Evolutionary conservation across 2,888 invertebrate genomes (phyloP).

Genomic region (Phrixothrix hirtus): DNA sequence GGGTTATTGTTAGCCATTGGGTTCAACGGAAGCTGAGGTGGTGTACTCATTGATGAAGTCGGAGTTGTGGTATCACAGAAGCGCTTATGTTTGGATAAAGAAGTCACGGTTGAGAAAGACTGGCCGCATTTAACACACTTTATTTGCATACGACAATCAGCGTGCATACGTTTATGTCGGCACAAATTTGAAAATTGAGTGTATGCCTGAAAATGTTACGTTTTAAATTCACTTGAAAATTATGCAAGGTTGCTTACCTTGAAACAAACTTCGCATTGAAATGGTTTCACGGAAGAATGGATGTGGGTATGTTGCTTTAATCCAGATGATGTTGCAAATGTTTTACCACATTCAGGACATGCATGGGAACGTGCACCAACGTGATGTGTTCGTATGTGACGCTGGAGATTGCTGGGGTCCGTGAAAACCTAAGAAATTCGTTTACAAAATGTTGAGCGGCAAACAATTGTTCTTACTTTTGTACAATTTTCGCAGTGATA

Average conservation of each 20-base stretch:
- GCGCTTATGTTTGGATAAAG: slow-evolving; percentile 92
- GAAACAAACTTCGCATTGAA: slow-evolving; percentile 94
- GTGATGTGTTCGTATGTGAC: slow-evolving; percentile 95
- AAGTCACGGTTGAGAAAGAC: slow-evolving; percentile 88
- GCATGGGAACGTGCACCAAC: slow-evolving; percentile 95
- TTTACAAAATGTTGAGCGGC: background rate
- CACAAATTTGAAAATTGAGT: slow-evolving; percentile 99
- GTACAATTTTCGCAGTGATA: slow-evolving; percentile 93
- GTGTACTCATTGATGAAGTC: slow-evolving; percentile 47
- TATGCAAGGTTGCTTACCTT: slow-evolving; percentile 63
- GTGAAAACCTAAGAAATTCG: slow-evolving; percentile 79
- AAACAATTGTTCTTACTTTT: slow-evolving; percentile 75
- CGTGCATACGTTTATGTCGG: slow-evolving; percentile 99
- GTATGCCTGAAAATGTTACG: slow-evolving; percentile 70
- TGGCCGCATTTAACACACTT: slow-evolving; percentile 95
- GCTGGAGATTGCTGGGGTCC: slow-evolving; percentile 94
- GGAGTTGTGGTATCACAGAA: slow-evolving; percentile 86
- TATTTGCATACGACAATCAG: slow-evolving; percentile 89
- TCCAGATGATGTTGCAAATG: slow-evolving; percentile 96
- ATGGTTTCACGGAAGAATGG: slow-evolving; percentile 97
- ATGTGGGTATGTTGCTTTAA: slow-evolving; percentile 99
- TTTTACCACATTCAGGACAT: slow-evolving; percentile 98
- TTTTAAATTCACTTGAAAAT: background rate
- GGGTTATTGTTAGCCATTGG: slow-evolving; percentile 57
- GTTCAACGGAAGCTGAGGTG: slow-evolving; percentile 45